Conservation (phyloP, 1,140 invertebrate genomes). For the Lutraria rhynchaena region DNA sequence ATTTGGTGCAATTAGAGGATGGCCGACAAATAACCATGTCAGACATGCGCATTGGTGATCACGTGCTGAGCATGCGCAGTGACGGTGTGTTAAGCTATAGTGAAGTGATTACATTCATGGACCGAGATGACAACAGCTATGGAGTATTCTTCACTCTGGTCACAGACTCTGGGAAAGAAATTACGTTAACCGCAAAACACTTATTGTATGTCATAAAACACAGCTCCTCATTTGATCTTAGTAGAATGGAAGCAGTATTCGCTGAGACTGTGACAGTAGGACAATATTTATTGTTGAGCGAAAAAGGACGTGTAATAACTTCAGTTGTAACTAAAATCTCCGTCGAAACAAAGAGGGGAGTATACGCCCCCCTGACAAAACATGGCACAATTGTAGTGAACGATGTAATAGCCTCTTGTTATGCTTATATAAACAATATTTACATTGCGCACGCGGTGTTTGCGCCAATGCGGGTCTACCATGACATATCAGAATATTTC, state of each 20-base stretch:
- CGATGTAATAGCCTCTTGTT: slow-evolving; percentile 95
- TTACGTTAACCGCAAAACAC: slow-evolving; percentile 93
- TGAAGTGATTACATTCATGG: slow-evolving; percentile 94
- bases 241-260: slow-evolving; percentile 65
- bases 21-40: slow-evolving; percentile 84
- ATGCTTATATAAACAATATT: slow-evolving; percentile 95
- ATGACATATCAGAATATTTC: slow-evolving; percentile 61
- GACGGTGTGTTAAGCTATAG: slow-evolving; percentile 89
- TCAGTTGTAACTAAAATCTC: slow-evolving; percentile 86
- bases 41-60: slow-evolving; percentile 89
- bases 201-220: slow-evolving; percentile 84
- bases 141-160: slow-evolving; percentile 88
- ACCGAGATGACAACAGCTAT: slow-evolving; percentile 87
- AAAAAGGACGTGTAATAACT: slow-evolving; percentile 70
- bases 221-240: slow-evolving; percentile 32
- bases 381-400: slow-evolving; percentile 95
- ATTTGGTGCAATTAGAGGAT: slow-evolving; percentile 85
- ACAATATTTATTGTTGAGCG: slow-evolving; percentile 71
- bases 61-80: slow-evolving; percentile 88
- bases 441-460: slow-evolving; percentile 92
- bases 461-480: slow-evolving; percentile 88
- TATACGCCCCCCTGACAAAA: slow-evolving; percentile 95
- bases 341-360: slow-evolving; percentile 86
- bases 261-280: slow-evolving; percentile 81
- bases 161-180: slow-evolving; percentile 86